Evolutionary conservation across 2,113 vertebrate genomes (phyloP).

Genomic region (Xenopus borealis): DNA sequence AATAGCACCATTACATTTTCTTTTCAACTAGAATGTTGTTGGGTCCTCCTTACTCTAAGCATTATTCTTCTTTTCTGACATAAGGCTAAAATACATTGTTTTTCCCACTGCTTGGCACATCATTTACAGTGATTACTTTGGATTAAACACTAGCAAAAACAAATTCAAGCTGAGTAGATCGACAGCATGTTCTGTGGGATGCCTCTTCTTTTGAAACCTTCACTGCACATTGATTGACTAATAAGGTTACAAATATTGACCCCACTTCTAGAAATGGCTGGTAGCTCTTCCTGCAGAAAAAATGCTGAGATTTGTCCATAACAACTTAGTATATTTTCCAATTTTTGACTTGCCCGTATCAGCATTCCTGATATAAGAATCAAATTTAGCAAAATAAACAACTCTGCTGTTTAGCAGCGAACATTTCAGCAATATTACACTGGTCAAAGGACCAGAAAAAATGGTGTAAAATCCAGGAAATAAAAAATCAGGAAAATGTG

Average conservation of each 20-base stretch:
- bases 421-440: too few species aligned
- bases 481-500: too few species aligned
- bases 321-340: too few species aligned
- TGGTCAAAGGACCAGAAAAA: too few species aligned
- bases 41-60: constrained; percentile 4
- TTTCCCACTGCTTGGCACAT: background rate
- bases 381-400: too few species aligned
- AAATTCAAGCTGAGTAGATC: background rate
- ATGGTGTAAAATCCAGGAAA: too few species aligned
- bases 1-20: constrained; percentile 18
- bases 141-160: background rate
- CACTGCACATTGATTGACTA: background rate
- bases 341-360: too few species aligned
- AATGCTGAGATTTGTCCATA: too few species aligned
- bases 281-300: background rate
- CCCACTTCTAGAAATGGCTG: background rate
- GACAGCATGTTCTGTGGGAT: background rate
- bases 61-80: constrained; percentile 8
- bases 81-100: constrained; percentile 13
- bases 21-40: constrained; percentile 5
- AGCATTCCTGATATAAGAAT: too few species aligned
- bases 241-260: constrained; percentile 9
- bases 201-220: background rate
- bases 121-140: constrained; percentile 17
- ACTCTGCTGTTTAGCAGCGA: too few species aligned